Evolutionary conservation across 1,140 invertebrate species (phyloP).

Genomic region (Halesus radiatus): DNA sequence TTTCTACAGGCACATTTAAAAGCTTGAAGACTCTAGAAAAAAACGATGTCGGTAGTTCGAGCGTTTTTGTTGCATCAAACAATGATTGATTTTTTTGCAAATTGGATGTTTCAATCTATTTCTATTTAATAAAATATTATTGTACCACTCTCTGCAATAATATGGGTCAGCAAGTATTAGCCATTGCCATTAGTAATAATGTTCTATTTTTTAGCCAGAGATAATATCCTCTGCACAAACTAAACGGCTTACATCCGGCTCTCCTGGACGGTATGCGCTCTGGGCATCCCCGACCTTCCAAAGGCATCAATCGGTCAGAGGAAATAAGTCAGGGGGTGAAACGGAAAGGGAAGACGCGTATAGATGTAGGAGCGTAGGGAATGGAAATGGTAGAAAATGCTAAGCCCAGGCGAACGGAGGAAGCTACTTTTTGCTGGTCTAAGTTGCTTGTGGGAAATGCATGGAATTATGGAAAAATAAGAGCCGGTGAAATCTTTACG

Average conservation of each 20-base stretch:
- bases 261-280: not conserved
- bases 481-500: too few species aligned
- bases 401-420: not conserved
- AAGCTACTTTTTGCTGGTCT: slow-evolving; percentile 28
- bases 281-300: not conserved
- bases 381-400: slow-evolving; percentile 28
- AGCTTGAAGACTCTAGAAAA: too few species aligned
- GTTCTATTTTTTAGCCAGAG: not conserved
- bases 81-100: too few species aligned
- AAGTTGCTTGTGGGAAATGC: slow-evolving; percentile 34
- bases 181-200: slow-evolving; percentile 1
- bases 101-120: too few species aligned
- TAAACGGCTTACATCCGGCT: not conserved
- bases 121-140: too few species aligned
- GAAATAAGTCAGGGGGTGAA: slow-evolving; percentile 11
- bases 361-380: too few species aligned
- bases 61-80: too few species aligned
- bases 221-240: slow-evolving; percentile 14
- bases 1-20: too few species aligned
- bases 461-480: slow-evolving; percentile 9
- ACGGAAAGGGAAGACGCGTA: not conserved
- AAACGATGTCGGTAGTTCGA: too few species aligned
- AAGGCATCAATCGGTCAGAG: not conserved
- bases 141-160: too few species aligned
- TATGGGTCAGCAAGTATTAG: slow-evolving; percentile 2